Conservation (phyloP, 2,888 invertebrate genomes). For the Physocephala rufipes region DNA sequence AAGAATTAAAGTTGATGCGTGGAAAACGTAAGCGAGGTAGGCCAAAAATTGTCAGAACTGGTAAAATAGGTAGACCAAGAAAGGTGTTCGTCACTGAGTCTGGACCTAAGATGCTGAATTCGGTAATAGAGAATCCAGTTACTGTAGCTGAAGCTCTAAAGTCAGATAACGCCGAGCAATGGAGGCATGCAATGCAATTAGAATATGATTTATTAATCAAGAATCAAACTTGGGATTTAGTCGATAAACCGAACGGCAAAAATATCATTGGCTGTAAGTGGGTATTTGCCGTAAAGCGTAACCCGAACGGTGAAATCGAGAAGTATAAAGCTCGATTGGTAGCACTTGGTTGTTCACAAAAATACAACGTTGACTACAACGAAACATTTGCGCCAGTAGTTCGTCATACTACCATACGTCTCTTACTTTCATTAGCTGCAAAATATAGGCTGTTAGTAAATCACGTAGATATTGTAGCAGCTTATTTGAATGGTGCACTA, state of each 20-base stretch:
- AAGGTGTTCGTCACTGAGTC: constrained; percentile 33
- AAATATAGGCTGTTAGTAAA: constrained; percentile 37
- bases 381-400: constrained; percentile 45
- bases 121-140: constrained; percentile 33
- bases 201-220: constrained; percentile 35
- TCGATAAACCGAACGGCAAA: constrained; percentile 36
- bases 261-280: constrained; percentile 41
- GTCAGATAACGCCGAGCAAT: constrained; percentile 32
- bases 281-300: constrained; percentile 39
- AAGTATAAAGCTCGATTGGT: constrained; percentile 40
- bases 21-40: constrained; percentile 33
- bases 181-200: constrained; percentile 36
- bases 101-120: constrained; percentile 32
- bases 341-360: constrained; percentile 42
- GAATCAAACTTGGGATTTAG: constrained; percentile 42
- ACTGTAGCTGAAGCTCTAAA: constrained; percentile 35
- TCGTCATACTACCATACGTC: constrained; percentile 38
- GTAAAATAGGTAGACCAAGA: constrained; percentile 28
- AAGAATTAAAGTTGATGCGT: constrained; percentile 18
- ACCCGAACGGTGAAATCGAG: constrained; percentile 37
- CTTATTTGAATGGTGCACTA: constrained; percentile 40
- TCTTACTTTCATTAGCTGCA: constrained; percentile 39
- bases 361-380: constrained; percentile 38
- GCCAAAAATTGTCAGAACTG: constrained; percentile 17
- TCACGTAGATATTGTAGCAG: constrained; percentile 41